phyloP scores from a whole-genome alignment of 2,113 vertebrate species.

The Caranx melampygus region DNA sequence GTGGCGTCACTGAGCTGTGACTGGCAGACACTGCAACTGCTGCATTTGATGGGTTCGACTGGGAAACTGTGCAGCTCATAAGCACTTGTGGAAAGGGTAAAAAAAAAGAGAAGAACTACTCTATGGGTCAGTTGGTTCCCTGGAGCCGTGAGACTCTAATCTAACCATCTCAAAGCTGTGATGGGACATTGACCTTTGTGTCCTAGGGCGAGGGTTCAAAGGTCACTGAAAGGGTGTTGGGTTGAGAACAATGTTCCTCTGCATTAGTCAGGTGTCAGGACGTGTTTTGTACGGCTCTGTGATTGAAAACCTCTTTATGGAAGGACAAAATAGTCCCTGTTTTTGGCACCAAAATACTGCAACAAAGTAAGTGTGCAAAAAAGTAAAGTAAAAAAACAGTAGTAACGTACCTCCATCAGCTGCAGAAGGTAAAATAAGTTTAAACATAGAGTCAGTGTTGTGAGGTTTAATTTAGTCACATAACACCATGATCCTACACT shows the following conservation, averaged over 20 bases:
- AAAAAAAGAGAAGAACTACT: neutral
- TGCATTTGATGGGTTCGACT: neutral
- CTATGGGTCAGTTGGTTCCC: neutral
- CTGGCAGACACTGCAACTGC: neutral
- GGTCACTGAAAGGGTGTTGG: slow-evolving; percentile 6
- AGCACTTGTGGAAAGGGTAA: neutral
- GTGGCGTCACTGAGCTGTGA: slow-evolving; percentile 32
- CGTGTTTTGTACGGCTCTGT: neutral
- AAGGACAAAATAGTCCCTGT: neutral
- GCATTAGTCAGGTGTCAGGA: slow-evolving; percentile 15
- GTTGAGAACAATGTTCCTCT: neutral
- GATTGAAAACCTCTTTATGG: neutral
- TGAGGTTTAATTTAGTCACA: neutral
- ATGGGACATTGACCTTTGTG: slow-evolving; percentile 12
- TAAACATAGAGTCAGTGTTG: neutral
- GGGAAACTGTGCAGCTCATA: neutral
- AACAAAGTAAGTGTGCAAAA: too few relatives aligned
- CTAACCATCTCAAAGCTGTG: neutral
- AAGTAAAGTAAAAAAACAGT: too few relatives aligned
- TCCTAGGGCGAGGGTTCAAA: slow-evolving; percentile 4
- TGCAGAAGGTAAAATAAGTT: too few relatives aligned
- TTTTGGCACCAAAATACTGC: neutral
- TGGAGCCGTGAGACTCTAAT: neutral
- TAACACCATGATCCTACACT: neutral
- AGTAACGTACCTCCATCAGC: neutral